These are phyloP conservation scores for Brenthis daphne DNA, from an alignment of 2,888 invertebrate species.

Conservation along the genomic window DNA sequence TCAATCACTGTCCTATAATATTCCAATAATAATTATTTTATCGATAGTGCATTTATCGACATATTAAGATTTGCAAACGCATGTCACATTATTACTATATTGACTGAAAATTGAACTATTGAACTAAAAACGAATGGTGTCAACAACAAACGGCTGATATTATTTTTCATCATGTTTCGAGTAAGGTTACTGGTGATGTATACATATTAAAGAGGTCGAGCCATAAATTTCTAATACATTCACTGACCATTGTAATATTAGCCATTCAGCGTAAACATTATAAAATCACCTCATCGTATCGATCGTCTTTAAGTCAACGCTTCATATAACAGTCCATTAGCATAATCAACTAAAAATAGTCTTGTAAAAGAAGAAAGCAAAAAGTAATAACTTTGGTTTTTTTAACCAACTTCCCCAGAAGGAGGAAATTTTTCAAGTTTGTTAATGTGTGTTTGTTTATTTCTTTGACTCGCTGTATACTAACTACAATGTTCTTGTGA, in stretches of 20 bases:
- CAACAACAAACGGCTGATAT: conserved; percentile 15
- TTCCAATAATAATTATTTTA: no score
- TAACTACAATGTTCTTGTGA: no score
- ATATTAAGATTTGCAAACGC: no score
- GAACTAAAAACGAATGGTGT: neutral
- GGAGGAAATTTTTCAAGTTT: no score
- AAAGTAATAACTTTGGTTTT: neutral
- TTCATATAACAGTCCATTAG: conserved; percentile 30
- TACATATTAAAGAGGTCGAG: conserved; percentile 34
- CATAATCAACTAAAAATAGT: conserved; percentile 10
- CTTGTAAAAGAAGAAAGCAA: conserved; percentile 1
- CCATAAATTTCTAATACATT: conserved; percentile 32
- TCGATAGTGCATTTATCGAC: no score
- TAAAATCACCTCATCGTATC: conserved; percentile 36
- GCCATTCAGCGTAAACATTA: conserved; percentile 38
- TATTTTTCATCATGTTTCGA: conserved; percentile 18
- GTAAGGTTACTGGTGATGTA: conserved; percentile 8
- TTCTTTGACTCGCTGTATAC: no score
- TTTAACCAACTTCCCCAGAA: neutral
- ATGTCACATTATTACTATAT: no score
- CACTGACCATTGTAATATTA: conserved; percentile 35
- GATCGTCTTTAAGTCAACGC: conserved; percentile 26
- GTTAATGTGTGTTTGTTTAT: no score
- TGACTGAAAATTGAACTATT: no score
- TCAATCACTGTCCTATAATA: no score